Base-by-base conservation (phyloP, 2,113 vertebrate genomes). In the Myanophis thanlyinensis region DNA sequence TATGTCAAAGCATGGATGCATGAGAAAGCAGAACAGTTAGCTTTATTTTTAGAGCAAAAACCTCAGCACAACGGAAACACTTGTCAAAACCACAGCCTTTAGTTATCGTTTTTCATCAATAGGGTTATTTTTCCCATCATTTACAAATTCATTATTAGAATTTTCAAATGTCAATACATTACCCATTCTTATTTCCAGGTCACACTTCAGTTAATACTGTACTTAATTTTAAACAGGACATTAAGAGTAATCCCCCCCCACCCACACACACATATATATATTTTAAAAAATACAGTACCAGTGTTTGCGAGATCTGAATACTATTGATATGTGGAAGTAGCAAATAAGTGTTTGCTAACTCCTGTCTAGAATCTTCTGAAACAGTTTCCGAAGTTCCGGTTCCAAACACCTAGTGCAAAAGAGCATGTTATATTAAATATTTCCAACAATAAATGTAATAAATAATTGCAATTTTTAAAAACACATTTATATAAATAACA, bases 251-350 rank as follows among this genome's bases (percentile, higher is more conserved):
- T 25, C n/a, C n/a, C n/a, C n/a, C n/a, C n/a, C n/a, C n/a, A n/a
- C n/a, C n/a, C n/a, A n/a, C n/a, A n/a, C n/a, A n/a, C n/a, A n/a
- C n/a, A n/a, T n/a, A n/a, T n/a, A n/a, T n/a, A 11, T 87, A 25
- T 48, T 89, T 35, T 85, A 94, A 95, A 0, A 0, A 9, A 89
- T 95, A 96, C 96, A 67, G 53, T 98, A 99, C 99, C 99, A 99
- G 98, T 96, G 98, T 98, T 95, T 98, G 98, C 94, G 98, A 98
- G 18, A 98, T 96, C 96, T 98, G 99, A 97, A 99, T 98, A 95
- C 98, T 99, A 89, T 98, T 98, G 94, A 99, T 98, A 90, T 98
- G 98, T 87, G 99, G 98, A 96, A 99, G 98, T 93, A 99, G 96
- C 93, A 99, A 97, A 93, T 98, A 95, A 86, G 98, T 96, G 27